Base-by-base conservation (phyloP, 2,888 invertebrate species). In the Pharmacophagus antenor region DNA sequence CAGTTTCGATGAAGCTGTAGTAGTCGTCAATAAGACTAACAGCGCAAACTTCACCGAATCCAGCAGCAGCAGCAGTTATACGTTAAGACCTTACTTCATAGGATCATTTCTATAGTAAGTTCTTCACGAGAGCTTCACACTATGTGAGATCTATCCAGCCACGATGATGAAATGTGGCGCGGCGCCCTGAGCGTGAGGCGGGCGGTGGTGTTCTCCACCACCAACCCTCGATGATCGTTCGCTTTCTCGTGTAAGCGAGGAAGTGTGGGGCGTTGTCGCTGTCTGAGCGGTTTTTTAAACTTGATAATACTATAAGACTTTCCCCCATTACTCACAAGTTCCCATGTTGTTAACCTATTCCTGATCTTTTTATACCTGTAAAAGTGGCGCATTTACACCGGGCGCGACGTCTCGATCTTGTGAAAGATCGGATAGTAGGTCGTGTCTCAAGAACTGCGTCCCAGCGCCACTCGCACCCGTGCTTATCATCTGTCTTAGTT, bases 321-420 rank as follows among this genome's bases (percentile, higher is more conserved):
- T 1, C 1, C 31, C n/a, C n/a, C n/a, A n/a, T n/a, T n/a, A n/a
- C n/a, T n/a, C n/a, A n/a, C n/a, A n/a, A n/a, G n/a, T n/a, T n/a
- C n/a, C n/a, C n/a, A n/a, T n/a, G n/a, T n/a, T n/a, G n/a, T n/a
- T n/a, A n/a, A n/a, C n/a, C n/a, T n/a, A n/a, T n/a, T n/a, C n/a
- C n/a, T n/a, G n/a, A 8, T 12, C 10, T 17, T 20, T 50, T 17
- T 18, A 8, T 63, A 88, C 88, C 81, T 84, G 80, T 44, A 88
- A 65, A 0, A 87, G 62, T 0, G 82, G 80, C 0, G 85, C 84
- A 31, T 87, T 84, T 49, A 89, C 79, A 0, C 88, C 90, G 0
- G 89, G 88, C 2, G 88, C 88, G 1, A 85, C 83, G 53, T 88
- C 85, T 1, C 88, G 65, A 49, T 83, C 86, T 18, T 47, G 80